phyloP scores from a whole-genome alignment of 2,888 invertebrate genomes.

The Pediacus dermestoides region DNA sequence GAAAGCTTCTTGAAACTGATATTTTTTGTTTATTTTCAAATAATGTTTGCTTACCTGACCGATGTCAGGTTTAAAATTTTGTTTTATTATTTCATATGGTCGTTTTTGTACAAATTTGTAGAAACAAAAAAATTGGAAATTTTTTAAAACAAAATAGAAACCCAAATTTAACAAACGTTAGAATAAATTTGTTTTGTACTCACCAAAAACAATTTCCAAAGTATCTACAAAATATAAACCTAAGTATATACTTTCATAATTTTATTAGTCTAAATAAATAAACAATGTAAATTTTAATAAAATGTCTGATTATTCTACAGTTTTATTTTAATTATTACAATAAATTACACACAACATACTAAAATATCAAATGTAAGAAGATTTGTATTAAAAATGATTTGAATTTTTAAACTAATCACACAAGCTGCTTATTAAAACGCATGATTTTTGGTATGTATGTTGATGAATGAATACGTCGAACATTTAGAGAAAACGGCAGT shows the following conservation, averaged over 20 bases:
- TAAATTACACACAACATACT: constrained; percentile 32
- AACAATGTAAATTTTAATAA: constrained; percentile 36
- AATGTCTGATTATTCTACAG: constrained; percentile 25
- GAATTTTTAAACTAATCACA: constrained; percentile 19
- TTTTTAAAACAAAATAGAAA: too few species aligned
- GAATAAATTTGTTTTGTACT: too few species aligned
- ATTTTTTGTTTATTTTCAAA: too few species aligned
- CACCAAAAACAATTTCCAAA: constrained; percentile 1
- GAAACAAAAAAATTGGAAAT: too few species aligned
- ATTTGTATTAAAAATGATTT: constrained; percentile 24
- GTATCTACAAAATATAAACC: constrained; percentile 1
- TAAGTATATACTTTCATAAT: constrained; percentile 8
- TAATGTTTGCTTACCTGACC: too few species aligned
- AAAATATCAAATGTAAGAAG: constrained; percentile 32
- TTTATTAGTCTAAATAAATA: constrained; percentile 35
- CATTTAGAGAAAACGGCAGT: constrained; percentile 46
- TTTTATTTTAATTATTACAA: constrained; percentile 26
- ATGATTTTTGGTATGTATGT: constrained; percentile 10
- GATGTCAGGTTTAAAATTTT: too few species aligned
- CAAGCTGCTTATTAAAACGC: constrained; percentile 15
- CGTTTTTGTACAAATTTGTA: too few species aligned
- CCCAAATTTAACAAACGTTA: too few species aligned
- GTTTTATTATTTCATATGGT: too few species aligned
- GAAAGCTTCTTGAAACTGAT: too few species aligned
- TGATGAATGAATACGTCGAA: constrained; percentile 26